phyloP scores from a whole-genome alignment of 2,113 vertebrate species.

The Paradoxurus hermaphroditus region DNA sequence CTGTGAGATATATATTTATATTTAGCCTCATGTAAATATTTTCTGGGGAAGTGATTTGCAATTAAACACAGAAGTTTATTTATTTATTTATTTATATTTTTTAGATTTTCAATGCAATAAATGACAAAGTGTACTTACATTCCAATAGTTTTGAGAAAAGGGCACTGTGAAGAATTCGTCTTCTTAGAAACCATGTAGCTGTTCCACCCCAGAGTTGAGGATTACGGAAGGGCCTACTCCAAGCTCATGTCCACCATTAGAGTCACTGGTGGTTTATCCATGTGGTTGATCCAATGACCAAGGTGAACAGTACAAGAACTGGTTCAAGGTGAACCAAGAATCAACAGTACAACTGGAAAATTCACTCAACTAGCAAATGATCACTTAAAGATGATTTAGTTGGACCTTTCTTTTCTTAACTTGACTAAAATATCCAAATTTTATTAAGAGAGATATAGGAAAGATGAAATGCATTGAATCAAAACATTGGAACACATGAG shows the following conservation, averaged over 20 bases:
- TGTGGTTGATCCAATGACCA: no score
- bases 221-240: background rate
- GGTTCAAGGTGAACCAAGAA: no score
- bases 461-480: background rate
- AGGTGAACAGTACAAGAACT: no score
- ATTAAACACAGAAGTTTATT: background rate
- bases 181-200: background rate
- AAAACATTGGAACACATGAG: background rate
- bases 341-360: background rate
- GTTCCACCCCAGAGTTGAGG: background rate
- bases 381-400: background rate
- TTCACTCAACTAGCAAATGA: fast-evolving
- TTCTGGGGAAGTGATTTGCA: background rate
- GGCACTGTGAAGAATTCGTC: background rate
- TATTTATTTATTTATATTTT: background rate
- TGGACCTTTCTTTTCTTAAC: background rate
- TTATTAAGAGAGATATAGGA: background rate
- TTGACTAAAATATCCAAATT: background rate
- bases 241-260: fast-evolving
- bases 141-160: background rate
- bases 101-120: background rate
- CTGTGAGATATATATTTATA: background rate
- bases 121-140: background rate
- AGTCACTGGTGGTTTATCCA: background rate
- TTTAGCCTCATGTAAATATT: background rate